These are phyloP conservation scores for Chelon auratus DNA, from an alignment of 2,797 vertebrate genomes.

Conservation along the genomic window DNA sequence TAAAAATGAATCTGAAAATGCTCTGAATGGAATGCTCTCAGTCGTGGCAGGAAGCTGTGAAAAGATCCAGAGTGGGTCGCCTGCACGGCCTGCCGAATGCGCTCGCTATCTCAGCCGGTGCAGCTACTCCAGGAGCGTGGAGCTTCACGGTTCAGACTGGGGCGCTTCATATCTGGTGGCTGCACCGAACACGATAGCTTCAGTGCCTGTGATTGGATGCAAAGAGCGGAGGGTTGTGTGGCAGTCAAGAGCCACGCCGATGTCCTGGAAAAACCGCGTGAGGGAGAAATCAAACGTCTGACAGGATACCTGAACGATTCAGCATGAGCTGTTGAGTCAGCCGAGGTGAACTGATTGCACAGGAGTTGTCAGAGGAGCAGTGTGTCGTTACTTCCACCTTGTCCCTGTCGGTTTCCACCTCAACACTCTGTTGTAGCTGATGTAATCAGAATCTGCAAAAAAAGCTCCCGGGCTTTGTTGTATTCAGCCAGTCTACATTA, in stretches of 20 bases:
- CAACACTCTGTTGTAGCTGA: neutral
- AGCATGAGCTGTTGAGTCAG: neutral
- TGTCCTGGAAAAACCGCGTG: constrained; percentile 13
- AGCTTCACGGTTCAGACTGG: neutral
- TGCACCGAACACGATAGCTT: constrained; percentile 1
- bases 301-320: constrained; percentile 12
- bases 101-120: neutral
- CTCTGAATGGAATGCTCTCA: neutral
- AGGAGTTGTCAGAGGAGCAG: neutral
- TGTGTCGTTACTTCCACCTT: neutral
- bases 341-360: constrained; percentile 33
- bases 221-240: constrained; percentile 27
- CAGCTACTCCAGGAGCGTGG: neutral
- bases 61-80: neutral
- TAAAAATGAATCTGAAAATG: neutral
- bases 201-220: constrained; percentile 52
- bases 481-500: neutral
- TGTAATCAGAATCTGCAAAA: neutral
- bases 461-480: neutral
- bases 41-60: neutral
- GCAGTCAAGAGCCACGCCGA: constrained; percentile 16
- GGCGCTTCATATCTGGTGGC: constrained; percentile 17
- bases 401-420: neutral
- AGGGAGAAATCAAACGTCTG: constrained; percentile 2
- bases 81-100: neutral